Evolutionary conservation across 2,113 vertebrate species (phyloP), one percentile per base, ranked within the genome.

Genomic region (Sisor rabdophorus): DNA sequence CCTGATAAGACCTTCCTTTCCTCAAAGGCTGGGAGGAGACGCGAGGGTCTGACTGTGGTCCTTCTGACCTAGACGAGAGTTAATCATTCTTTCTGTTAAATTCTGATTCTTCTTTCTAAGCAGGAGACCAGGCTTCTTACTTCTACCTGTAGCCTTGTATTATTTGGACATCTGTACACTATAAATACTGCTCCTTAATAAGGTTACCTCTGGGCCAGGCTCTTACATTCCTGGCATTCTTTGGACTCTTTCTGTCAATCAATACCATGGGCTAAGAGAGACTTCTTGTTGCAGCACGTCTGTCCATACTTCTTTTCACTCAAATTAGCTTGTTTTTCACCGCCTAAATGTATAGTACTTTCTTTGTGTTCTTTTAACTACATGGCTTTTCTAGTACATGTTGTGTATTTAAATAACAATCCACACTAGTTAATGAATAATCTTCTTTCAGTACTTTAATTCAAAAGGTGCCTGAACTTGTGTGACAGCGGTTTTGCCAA

Each of bases 1-100:
- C 44, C 40, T 72, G 82, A 83, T 79, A 83, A 83, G 82, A 65
- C 32, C 22, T 71, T 76, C 80, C 68, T 79, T 71, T 69, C 80
- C 54, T 54, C 47, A 48, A 61, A 40, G 54, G 22, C 55, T 63
- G 47, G 69, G 28, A 60, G 60, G 50, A 30, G 22, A 20, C 56
- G 5, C 16, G 44, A 24, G 22, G 64, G 64, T 48, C 44, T 16
- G 5, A 63, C 17, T 48, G 0, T n/a, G 58, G 48, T 67, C 48
- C 59, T 36, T 77, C 70, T 76, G 68, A 77, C 73, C 79, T 59
- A 24, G 36, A 26, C 54, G 24, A 71, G 63, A 53, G 64, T 64
- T 74, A 32, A 16, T 44, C 44, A 32, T 40, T 55, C 28, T 70
- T 26, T 48, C 19, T 17, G 48, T 19, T 44, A 2, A 19, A 61